These are phyloP conservation scores for Lophura swinhoii DNA, from an alignment of 2,797 vertebrate species.

Conservation along the genomic window DNA sequence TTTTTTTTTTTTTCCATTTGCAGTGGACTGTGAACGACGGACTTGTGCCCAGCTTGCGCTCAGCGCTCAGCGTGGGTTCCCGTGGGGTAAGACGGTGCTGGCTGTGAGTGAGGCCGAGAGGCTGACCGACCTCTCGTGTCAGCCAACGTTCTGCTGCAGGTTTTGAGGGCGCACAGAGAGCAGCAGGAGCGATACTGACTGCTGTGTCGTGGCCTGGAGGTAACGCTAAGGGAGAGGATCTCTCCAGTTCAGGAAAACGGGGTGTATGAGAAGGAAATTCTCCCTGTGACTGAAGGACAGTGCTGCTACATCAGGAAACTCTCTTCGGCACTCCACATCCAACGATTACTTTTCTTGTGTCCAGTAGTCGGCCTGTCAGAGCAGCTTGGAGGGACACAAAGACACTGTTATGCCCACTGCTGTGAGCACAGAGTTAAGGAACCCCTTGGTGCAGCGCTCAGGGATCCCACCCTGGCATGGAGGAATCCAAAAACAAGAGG, in stretches of 20 bases:
- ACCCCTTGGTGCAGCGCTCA: rapidly evolving
- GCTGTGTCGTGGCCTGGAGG: not conserved
- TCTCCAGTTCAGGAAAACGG: not conserved
- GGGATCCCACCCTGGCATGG: not conserved
- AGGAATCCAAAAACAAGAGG: not conserved
- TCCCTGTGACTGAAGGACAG: not conserved
- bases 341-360: not conserved
- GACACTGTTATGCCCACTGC: not conserved
- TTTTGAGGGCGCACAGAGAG: not conserved
- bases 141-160: not conserved
- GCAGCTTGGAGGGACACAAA: not conserved
- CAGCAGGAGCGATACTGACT: not conserved
- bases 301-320: not conserved
- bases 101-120: not conserved
- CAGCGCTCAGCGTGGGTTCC: not conserved
- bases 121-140: not conserved
- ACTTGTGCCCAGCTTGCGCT: not conserved
- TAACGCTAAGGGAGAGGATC: not conserved
- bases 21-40: not conserved
- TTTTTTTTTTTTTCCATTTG: not conserved
- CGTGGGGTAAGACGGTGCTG: not conserved
- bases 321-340: not conserved
- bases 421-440: not conserved
- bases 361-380: not conserved
- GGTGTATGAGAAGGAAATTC: not conserved